These are phyloP conservation scores for Cyrtodaria siliqua DNA, from an alignment of 2,888 invertebrate genomes.

Conservation along the genomic window DNA sequence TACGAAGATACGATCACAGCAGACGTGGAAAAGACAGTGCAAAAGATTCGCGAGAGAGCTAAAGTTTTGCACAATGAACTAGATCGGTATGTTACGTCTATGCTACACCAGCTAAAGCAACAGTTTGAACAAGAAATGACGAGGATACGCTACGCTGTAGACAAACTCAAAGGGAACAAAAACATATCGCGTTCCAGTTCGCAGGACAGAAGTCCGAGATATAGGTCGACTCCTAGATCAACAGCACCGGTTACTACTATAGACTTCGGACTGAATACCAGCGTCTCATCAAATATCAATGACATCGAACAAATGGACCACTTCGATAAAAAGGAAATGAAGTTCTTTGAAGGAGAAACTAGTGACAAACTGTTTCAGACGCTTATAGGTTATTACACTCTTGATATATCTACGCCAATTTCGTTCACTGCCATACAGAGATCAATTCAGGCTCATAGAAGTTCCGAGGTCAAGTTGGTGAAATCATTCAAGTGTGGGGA, in stretches of 20 bases:
- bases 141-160: conserved; percentile 42
- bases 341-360: conserved; percentile 56
- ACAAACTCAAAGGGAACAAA: conserved; percentile 42
- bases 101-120: conserved; percentile 46
- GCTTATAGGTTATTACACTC: conserved; percentile 47
- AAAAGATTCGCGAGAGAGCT: conserved; percentile 55
- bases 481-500: conserved; percentile 54
- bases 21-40: conserved; percentile 57
- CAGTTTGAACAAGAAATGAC: conserved; percentile 52
- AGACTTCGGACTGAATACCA: conserved; percentile 37
- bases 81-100: conserved; percentile 41
- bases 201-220: conserved; percentile 36
- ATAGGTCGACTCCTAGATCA: conserved; percentile 52
- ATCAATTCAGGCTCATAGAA: conserved; percentile 40
- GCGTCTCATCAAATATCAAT: conserved; percentile 6
- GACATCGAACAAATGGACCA: conserved; percentile 33
- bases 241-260: conserved; percentile 1
- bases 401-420: conserved; percentile 46
- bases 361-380: conserved; percentile 41
- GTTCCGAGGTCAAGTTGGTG: conserved; percentile 57
- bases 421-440: conserved; percentile 48
- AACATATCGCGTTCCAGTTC: conserved; percentile 27
- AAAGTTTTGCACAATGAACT: conserved; percentile 50
- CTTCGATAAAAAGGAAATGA: conserved; percentile 47
- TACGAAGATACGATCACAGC: conserved; percentile 58